A percentile compares a stretch with the other conserved stretches of the same genome.
Conservation (phyloP, 1,140 invertebrate species). For the Acromyrmex echinatior region DNA sequence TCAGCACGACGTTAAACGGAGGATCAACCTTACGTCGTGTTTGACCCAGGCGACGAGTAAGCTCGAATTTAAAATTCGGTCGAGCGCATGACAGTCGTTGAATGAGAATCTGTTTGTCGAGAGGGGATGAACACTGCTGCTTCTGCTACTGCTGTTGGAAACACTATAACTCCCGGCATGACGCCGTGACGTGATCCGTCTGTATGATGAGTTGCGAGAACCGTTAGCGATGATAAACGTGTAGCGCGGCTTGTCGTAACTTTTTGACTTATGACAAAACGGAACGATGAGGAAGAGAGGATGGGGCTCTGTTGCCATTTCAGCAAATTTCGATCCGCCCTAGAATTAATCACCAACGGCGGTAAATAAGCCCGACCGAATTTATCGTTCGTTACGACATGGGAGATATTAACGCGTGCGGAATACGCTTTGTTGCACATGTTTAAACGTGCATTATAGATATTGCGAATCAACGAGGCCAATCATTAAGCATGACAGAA, state of each 20-base stretch:
- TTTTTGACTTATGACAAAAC: conserved; percentile 67
- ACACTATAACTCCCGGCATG: conserved; percentile 40
- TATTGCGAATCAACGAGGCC: conserved; percentile 20
- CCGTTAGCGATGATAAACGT: conserved; percentile 61
- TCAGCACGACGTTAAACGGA: conserved; percentile 43
- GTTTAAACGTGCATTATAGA: conserved; percentile 9
- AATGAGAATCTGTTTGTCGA: conserved; percentile 71
- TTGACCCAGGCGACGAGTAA: conserved; percentile 23
- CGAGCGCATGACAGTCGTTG: conserved; percentile 1
- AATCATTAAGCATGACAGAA: conserved; percentile 36
- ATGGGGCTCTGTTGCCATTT: conserved; percentile 29
- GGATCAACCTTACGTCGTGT: conserved; percentile 40
- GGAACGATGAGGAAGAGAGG: neutral
- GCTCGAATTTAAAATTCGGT: conserved; percentile 67
- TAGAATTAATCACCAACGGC: conserved; percentile 49
- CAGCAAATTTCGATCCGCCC: conserved; percentile 51
- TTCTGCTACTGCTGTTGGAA: conserved; percentile 25
- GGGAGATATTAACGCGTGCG: conserved; percentile 43
- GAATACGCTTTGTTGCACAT: conserved; percentile 47
- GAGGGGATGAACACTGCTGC: conserved; percentile 47
- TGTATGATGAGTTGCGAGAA: conserved; percentile 65
- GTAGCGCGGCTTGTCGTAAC: conserved; percentile 60
- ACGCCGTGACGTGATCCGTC: conserved; percentile 66
- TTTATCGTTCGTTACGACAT: conserved; percentile 27
- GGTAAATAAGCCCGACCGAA: conserved; percentile 50